Percentiles rank a stretch among this genome's conserved stretches.
phyloP scores from a whole-genome alignment of 2,888 invertebrate species.

The Penaeus monodon region DNA sequence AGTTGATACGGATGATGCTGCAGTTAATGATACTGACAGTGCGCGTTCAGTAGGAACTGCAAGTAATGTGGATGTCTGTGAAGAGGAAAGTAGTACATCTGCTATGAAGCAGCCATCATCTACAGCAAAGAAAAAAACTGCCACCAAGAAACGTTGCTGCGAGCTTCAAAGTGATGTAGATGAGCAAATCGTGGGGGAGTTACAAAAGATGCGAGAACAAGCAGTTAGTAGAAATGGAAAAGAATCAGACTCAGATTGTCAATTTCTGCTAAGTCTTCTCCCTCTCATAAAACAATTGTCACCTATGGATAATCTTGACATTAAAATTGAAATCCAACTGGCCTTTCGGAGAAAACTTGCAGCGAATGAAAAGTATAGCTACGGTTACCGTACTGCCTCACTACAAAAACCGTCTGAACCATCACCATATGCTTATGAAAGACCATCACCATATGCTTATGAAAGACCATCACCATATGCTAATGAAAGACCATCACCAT shows the following conservation, averaged over 20 bases:
- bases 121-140: too few species aligned
- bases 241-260: constrained; percentile 38
- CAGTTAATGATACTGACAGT: background rate
- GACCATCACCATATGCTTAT: too few species aligned
- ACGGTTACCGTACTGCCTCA: constrained; percentile 33
- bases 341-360: constrained; percentile 44
- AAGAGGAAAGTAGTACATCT: constrained; percentile 33
- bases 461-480: too few species aligned
- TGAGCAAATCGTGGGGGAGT: constrained; percentile 9
- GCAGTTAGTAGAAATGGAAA: constrained; percentile 28
- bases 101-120: constrained; percentile 11
- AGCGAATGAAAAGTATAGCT: constrained; percentile 14
- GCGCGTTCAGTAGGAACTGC: constrained; percentile 8
- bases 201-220: too few species aligned
- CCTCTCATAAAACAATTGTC: constrained; percentile 35
- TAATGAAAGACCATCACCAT: too few species aligned
- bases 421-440: constrained; percentile 35
- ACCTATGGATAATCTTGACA: constrained; percentile 22
- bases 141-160: too few species aligned
- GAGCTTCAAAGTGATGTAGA: constrained; percentile 27
- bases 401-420: constrained; percentile 18
- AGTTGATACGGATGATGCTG: background rate
- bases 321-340: constrained; percentile 35
- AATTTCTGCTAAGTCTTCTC: constrained; percentile 35
- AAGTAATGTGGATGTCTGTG: constrained; percentile 32